Conservation (phyloP, 2,888 invertebrate genomes). For the Agrilus cyanescens region DNA sequence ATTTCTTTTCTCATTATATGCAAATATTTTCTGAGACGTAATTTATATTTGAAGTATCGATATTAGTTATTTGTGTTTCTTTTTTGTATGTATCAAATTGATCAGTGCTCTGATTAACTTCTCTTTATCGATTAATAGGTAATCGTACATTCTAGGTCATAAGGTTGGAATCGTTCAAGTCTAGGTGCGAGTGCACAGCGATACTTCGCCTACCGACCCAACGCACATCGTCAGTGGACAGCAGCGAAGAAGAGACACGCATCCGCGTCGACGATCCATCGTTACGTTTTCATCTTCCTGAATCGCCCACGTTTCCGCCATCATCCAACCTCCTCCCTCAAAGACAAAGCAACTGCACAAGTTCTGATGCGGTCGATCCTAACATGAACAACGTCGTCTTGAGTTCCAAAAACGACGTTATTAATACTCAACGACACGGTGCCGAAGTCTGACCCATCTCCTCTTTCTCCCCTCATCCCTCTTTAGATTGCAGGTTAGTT, state of each 20-base stretch:
- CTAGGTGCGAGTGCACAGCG: slow-evolving; percentile 41
- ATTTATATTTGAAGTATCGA: too few species aligned
- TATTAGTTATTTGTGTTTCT: background rate
- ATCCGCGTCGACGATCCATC: slow-evolving; percentile 33
- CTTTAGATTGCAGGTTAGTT: background rate
- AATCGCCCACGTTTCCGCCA: slow-evolving; percentile 14
- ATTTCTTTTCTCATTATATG: too few species aligned
- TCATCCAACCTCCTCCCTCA: background rate
- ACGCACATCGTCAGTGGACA: slow-evolving; percentile 29
- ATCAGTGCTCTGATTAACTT: too few species aligned
- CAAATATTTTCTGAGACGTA: too few species aligned
- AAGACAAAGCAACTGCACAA: slow-evolving; percentile 12
- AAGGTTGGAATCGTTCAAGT: slow-evolving; percentile 58
- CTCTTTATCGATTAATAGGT: too few species aligned
- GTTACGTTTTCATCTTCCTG: slow-evolving; percentile 27
- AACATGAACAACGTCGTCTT: slow-evolving; percentile 22
- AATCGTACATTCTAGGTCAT: slow-evolving; percentile 44
- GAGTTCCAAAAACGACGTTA: background rate
- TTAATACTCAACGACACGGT: background rate
- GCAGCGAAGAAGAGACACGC: slow-evolving; percentile 31
- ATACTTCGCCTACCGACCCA: slow-evolving; percentile 24
- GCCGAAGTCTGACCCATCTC: too few species aligned
- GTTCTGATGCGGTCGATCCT: slow-evolving; percentile 22
- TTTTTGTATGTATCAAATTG: background rate
- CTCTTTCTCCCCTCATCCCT: too few species aligned